Evolutionary conservation across 2,888 invertebrate species (phyloP).

Genomic region (Danaus chrysippus): DNA sequence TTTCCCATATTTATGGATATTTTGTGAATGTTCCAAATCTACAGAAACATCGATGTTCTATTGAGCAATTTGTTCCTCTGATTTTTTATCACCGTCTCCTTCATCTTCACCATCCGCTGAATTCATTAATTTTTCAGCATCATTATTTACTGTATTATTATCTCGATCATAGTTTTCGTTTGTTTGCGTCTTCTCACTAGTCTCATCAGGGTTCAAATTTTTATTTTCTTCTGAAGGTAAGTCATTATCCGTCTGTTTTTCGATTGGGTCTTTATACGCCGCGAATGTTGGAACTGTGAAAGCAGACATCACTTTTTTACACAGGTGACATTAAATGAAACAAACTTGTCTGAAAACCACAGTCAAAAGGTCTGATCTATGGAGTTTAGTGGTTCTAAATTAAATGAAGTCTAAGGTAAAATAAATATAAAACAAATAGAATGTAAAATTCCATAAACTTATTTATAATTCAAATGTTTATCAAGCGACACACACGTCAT

Average conservation of each 20-base stretch:
- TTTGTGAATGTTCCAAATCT: slow-evolving; percentile 10
- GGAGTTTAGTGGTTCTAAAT: no score
- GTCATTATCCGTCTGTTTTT: not conserved
- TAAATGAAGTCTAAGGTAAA: no score
- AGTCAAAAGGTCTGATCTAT: no score
- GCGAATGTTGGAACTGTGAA: slow-evolving; percentile 18
- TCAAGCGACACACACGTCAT: no score
- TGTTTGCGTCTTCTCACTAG: slow-evolving; percentile 10
- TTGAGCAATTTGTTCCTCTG: slow-evolving; percentile 1
- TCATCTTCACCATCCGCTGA: slow-evolving; percentile 4
- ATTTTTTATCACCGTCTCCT: not conserved
- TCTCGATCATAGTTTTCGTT: slow-evolving; percentile 12
- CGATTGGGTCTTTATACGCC: slow-evolving; percentile 9
- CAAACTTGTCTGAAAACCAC: no score
- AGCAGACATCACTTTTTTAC: no score
- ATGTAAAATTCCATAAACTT: no score
- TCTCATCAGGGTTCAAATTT: not conserved
- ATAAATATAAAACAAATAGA: no score
- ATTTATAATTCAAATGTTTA: no score
- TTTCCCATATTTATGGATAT: not conserved
- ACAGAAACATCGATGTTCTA: slow-evolving; percentile 6
- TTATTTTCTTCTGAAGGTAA: slow-evolving; percentile 9
- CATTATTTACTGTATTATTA: slow-evolving; percentile 5
- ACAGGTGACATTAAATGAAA: no score
- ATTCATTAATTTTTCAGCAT: slow-evolving; percentile 3